Evolutionary conservation across 2,888 invertebrate genomes (phyloP), one percentile per base, ranked within the genome.

Genomic region (Lepas anatifera): DNA sequence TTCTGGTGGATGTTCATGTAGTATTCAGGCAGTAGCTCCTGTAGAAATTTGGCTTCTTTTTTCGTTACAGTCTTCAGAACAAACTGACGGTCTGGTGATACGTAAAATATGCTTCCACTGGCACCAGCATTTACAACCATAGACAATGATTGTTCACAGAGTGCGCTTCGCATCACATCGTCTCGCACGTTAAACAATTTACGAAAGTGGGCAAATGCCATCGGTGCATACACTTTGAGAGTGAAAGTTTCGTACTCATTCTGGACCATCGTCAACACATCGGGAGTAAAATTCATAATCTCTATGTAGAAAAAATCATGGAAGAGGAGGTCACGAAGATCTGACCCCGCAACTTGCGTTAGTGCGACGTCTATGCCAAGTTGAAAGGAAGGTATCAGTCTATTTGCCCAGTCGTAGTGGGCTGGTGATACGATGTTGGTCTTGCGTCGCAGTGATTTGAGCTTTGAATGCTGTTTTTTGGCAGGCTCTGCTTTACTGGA

Each of bases 1-100:
- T 84, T 83, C 75, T 84, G 84, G 72, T 81, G 82, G 68, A 84
- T 77, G 77, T 84, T 84, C 81, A 84, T 80, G 74, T 83, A 84
- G 77, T 84, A 84, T 25, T 83, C 83, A 27, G 83, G 83, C 22
- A 84, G 76, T 35, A 84, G 76, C 73, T 81, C 81, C 75, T 81
- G 81, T 70, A 84, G 76, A 74, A 84, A 84, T 64, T 82, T 80
- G 8, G 83, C 82, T 75, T 84, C 84, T 74, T 83, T 83, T 73
- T 82, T 81, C 72, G 83, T 82, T 22, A 84, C 82, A 16, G 83
- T 84, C 75, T 84, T 84, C 43, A 84, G 80, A 74, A 84, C 83
- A 74, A 84, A 84, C 73, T 83, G 81, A 76, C 84, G 83, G 75
- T 84, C 84, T 22, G 76, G 75, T 4, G 80, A 80, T 41, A 79